phyloP scores from a whole-genome alignment of 1,140 invertebrate genomes.

The Eufriesea mexicana region DNA sequence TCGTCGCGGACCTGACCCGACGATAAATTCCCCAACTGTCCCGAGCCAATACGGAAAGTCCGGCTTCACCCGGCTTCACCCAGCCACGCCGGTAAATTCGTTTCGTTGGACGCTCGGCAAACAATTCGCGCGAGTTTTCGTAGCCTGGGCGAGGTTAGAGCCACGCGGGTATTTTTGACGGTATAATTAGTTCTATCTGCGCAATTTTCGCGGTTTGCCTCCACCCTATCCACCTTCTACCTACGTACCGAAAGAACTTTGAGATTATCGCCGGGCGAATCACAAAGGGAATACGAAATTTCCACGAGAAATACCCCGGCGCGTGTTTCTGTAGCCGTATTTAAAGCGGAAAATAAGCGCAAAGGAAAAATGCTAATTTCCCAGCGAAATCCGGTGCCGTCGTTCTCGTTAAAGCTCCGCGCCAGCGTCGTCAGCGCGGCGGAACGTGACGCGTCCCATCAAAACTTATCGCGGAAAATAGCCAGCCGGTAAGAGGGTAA shows the following conservation, averaged over 20 bases:
- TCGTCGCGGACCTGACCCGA: constrained; percentile 11
- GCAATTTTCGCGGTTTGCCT: neutral
- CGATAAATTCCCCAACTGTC: constrained; percentile 57
- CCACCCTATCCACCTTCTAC: no score
- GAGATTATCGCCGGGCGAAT: neutral
- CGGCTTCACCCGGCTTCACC: no score
- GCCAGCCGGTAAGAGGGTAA: neutral
- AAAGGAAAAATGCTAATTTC: constrained; percentile 28
- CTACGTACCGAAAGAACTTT: neutral
- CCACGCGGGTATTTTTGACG: no score
- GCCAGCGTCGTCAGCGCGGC: neutral
- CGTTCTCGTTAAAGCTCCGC: constrained; percentile 12
- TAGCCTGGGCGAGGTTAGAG: neutral
- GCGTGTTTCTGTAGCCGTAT: neutral
- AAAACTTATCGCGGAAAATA: constrained; percentile 32
- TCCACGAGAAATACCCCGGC: neutral
- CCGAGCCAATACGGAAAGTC: constrained; percentile 19
- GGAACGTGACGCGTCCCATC: constrained; percentile 9
- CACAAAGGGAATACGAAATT: neutral
- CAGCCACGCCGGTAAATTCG: constrained; percentile 9
- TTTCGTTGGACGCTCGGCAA: neutral
- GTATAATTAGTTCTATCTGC: neutral
- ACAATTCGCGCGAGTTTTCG: constrained; percentile 8
- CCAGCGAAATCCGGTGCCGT: neutral
- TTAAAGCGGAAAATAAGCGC: neutral